A percentile compares a stretch with the other conserved stretches of the same genome.
Conservation (phyloP, 2,113 vertebrate genomes). For the Poeciliopsis turrubarensis region DNA sequence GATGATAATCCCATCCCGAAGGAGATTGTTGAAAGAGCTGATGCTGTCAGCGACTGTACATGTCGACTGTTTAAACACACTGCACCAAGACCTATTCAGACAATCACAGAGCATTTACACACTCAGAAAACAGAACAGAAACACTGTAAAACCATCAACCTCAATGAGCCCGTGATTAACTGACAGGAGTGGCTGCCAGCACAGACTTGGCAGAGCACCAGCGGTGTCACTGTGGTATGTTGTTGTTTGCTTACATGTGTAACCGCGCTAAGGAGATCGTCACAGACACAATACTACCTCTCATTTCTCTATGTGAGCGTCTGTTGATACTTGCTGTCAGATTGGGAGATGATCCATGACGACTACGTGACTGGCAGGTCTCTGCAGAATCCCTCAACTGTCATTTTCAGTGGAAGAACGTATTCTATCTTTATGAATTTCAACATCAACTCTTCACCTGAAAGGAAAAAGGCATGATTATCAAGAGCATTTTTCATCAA, state of each 20-base stretch:
- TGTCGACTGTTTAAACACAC: slow-evolving; percentile 4
- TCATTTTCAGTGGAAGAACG: slow-evolving; percentile 17
- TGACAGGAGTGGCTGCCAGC: slow-evolving; percentile 34
- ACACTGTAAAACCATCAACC: slow-evolving; percentile 25
- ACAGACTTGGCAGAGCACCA: slow-evolving; percentile 49
- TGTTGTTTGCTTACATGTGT: slow-evolving; percentile 65
- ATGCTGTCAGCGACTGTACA: not conserved
- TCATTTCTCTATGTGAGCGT: slow-evolving; percentile 47
- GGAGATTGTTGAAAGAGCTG: not conserved
- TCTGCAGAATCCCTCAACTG: slow-evolving; percentile 48
- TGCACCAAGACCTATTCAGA: not conserved
- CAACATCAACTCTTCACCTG: not conserved
- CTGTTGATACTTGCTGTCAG: slow-evolving; percentile 56
- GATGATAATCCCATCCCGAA: not conserved
- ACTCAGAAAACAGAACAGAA: slow-evolving; percentile 3
- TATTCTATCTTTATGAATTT: slow-evolving; percentile 6
- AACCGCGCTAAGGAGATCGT: slow-evolving; percentile 52
- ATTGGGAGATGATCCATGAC: slow-evolving; percentile 40
- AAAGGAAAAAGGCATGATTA: not conserved
- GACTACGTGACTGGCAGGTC: slow-evolving; percentile 52
- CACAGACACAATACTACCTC: slow-evolving; percentile 64
- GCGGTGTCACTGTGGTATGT: slow-evolving; percentile 68
- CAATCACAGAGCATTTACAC: slow-evolving; percentile 22
- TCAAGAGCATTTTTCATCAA: not conserved
- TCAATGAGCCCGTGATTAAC: slow-evolving; percentile 33